A percentile compares a stretch with the other conserved stretches of the same genome.
Conservation (phyloP, 2,888 invertebrate species). For the Horisme vitalbata region DNA sequence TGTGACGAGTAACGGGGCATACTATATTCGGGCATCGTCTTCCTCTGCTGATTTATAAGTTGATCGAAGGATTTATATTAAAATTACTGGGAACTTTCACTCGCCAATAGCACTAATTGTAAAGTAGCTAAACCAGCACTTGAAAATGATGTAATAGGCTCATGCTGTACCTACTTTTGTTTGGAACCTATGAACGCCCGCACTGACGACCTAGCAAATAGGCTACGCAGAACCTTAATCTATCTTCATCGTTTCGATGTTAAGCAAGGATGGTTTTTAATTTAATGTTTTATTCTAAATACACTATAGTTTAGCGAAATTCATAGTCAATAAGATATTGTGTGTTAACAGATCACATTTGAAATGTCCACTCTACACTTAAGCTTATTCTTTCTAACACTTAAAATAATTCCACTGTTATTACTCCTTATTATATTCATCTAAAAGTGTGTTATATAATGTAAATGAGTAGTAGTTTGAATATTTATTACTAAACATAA, state of each 20-base stretch:
- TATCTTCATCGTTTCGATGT: slow-evolving; percentile 8
- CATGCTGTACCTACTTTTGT: too few species aligned
- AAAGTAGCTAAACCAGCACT: too few species aligned
- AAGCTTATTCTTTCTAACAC: slow-evolving; percentile 29
- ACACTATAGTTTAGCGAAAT: neutral
- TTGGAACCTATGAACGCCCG: too few species aligned
- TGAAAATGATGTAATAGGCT: too few species aligned
- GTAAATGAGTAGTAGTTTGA: slow-evolving; percentile 33
- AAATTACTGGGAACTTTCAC: too few species aligned
- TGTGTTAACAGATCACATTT: slow-evolving; percentile 15
- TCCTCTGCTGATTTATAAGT: too few species aligned
- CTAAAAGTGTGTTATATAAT: slow-evolving; percentile 28
- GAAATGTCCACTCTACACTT: slow-evolving; percentile 28
- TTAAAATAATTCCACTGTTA: slow-evolving; percentile 32
- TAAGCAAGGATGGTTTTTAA: neutral
- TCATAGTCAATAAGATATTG: slow-evolving; percentile 12
- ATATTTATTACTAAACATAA: slow-evolving; percentile 17
- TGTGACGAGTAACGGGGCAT: too few species aligned
- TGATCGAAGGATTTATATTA: too few species aligned
- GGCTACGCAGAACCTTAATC: too few species aligned
- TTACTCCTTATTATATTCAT: slow-evolving; percentile 24
- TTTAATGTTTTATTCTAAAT: neutral
- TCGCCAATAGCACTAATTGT: too few species aligned
- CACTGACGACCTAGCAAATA: too few species aligned
- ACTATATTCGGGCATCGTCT: too few species aligned